These are phyloP conservation scores for Pachyuromys duprasi DNA, from an alignment of 2,797 vertebrate species.

Conservation along the genomic window DNA sequence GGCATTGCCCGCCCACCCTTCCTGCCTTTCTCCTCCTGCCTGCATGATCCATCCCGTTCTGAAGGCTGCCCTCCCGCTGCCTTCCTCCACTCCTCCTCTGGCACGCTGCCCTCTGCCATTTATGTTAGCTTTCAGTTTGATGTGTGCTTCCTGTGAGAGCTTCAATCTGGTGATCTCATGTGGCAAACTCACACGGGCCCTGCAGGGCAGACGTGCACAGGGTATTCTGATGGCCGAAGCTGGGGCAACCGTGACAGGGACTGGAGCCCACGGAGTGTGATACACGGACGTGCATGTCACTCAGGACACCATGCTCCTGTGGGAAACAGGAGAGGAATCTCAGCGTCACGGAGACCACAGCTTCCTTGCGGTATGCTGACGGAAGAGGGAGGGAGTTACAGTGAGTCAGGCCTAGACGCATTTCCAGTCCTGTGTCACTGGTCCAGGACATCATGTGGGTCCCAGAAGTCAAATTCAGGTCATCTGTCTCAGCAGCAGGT, in stretches of 20 bases:
- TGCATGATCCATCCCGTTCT: background rate
- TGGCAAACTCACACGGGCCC: background rate
- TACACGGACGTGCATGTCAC: no score
- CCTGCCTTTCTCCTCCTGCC: background rate
- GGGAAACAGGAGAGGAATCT: background rate
- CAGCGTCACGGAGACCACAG: background rate
- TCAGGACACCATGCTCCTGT: background rate
- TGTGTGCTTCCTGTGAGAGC: background rate
- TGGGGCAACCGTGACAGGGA: background rate
- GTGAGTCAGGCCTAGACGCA: no score
- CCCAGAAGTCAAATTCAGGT: no score
- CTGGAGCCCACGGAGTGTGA: fast-evolving
- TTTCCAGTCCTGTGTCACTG: background rate
- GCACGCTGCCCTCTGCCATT: background rate
- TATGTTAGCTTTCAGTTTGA: background rate
- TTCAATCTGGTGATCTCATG: background rate
- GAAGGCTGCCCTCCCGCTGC: no score
- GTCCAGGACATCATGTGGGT: no score
- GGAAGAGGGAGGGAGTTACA: background rate
- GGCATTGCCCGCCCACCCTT: fast-evolving
- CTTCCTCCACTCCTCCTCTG: background rate
- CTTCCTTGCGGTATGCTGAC: background rate
- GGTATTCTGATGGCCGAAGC: background rate
- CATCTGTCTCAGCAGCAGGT: background rate
- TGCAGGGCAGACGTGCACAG: background rate